Percentiles rank a stretch among this genome's conserved stretches.
Conservation (phyloP, 2,797 vertebrate species). For the Oryzias dopingdopingensis region DNA sequence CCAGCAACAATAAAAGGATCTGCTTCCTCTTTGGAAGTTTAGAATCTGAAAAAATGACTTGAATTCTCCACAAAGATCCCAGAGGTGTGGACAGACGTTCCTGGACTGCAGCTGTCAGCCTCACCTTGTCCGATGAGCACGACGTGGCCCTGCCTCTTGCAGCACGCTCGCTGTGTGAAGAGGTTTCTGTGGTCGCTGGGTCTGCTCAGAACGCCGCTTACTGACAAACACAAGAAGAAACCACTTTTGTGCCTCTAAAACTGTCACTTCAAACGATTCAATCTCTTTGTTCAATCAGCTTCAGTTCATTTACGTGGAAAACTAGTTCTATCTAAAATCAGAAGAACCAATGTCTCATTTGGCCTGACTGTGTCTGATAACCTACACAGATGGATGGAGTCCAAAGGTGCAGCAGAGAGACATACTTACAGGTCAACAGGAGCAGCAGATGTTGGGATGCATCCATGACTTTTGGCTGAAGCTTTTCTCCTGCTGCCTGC, state of each 20-base stretch:
- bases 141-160: slow-evolving; percentile 77
- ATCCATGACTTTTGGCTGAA: slow-evolving; percentile 52
- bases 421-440: slow-evolving; percentile 74
- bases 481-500: slow-evolving; percentile 54
- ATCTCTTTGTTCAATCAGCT: slow-evolving; percentile 4
- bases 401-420: slow-evolving; percentile 7
- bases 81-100: no score
- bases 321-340: no score
- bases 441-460: slow-evolving; percentile 38
- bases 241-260: not conserved
- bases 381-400: not conserved
- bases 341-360: no score
- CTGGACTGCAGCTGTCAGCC: not conserved
- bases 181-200: slow-evolving; percentile 67
- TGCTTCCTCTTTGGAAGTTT: no score
- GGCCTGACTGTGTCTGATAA: no score
- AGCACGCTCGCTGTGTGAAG: slow-evolving; percentile 77
- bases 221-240: slow-evolving; percentile 55
- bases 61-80: no score
- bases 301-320: no score
- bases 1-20: no score
- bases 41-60: no score
- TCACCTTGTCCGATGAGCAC: slow-evolving; percentile 78
- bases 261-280: not conserved
- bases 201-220: slow-evolving; percentile 53